These are phyloP conservation scores for Glaucopsyche alexis DNA, from an alignment of 2,888 invertebrate species.

Conservation along the genomic window DNA sequence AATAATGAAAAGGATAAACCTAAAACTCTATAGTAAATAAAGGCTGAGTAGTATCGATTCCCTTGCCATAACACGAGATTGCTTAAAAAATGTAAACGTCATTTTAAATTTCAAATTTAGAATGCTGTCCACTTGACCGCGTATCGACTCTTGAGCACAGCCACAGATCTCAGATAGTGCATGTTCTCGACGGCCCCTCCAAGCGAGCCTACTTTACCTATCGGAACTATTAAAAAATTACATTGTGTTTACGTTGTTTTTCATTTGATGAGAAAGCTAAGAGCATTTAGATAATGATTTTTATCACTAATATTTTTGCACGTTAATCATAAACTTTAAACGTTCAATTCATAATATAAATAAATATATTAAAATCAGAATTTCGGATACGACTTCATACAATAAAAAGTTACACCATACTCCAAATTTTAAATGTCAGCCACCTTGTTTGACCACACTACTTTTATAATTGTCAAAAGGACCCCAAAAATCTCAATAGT, in stretches of 20 bases:
- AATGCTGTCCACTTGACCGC: conserved; percentile 29
- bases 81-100: conserved; percentile 10
- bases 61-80: neutral
- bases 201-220: neutral
- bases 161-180: conserved; percentile 54
- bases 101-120: conserved; percentile 13
- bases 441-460: too few relatives aligned
- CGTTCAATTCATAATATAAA: too few relatives aligned
- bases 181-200: conserved; percentile 44
- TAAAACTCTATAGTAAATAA: neutral
- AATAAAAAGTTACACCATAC: too few relatives aligned
- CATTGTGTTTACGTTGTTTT: conserved; percentile 11
- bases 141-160: conserved; percentile 38
- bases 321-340: too few relatives aligned
- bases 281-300: neutral
- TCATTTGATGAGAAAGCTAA: neutral
- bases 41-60: neutral
- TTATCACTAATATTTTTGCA: neutral
- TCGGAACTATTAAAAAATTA: neutral
- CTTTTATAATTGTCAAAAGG: too few relatives aligned
- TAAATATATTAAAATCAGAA: too few relatives aligned
- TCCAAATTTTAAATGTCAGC: too few relatives aligned
- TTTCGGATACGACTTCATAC: too few relatives aligned
- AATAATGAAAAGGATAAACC: too few relatives aligned
- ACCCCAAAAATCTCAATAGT: too few relatives aligned